phyloP scores from a whole-genome alignment of 92 coral and sea anemone genomes.

The Phymanthus crucifer region DNA sequence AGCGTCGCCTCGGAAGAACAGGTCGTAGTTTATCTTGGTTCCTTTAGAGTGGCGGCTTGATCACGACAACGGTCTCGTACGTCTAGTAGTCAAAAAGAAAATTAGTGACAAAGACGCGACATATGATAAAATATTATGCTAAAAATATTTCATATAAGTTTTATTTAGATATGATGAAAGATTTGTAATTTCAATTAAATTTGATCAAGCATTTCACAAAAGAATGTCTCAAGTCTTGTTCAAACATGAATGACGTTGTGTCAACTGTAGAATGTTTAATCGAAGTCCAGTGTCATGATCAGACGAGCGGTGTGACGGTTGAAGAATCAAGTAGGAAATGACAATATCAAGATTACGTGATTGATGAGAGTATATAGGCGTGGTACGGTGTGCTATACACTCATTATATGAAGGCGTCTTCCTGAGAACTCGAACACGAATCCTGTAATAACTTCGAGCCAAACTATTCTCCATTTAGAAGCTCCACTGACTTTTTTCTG shows the following conservation, averaged over 20 bases:
- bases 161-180: background rate
- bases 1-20: too few relatives aligned
- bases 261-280: slow-evolving; percentile 12
- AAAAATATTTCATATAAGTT: too few relatives aligned
- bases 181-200: background rate
- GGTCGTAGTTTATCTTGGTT: too few relatives aligned
- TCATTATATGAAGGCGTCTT: background rate
- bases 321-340: background rate
- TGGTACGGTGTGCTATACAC: background rate
- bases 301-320: background rate
- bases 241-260: slow-evolving; percentile 7
- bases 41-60: too few relatives aligned
- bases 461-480: too few relatives aligned
- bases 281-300: slow-evolving; percentile 6
- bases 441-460: too few relatives aligned
- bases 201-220: background rate
- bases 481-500: too few relatives aligned
- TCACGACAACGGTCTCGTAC: too few relatives aligned
- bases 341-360: background rate
- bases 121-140: too few relatives aligned
- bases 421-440: background rate
- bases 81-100: too few relatives aligned
- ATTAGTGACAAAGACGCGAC: too few relatives aligned
- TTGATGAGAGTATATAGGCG: slow-evolving; percentile 4
- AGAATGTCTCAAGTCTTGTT: slow-evolving; percentile 14